Conservation (phyloP, 2,113 vertebrate genomes). For the Erythrocercus mccallii region DNA sequence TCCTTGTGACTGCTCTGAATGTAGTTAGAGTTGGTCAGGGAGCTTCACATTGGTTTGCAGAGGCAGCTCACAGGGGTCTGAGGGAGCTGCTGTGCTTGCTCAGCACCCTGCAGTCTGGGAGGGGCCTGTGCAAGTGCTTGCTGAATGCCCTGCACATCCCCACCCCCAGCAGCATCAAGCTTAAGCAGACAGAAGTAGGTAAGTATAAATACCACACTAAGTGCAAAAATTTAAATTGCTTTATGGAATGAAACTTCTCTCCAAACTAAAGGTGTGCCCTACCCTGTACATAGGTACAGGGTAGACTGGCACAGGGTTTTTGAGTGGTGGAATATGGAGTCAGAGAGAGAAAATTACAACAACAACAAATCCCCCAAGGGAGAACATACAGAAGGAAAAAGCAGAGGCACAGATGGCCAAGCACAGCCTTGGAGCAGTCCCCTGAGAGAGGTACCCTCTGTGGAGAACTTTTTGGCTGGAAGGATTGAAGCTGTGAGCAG, state of each 20-base stretch:
- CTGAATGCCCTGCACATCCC: not conserved
- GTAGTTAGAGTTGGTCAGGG: not conserved
- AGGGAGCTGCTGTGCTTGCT: not conserved
- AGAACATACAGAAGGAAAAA: not conserved
- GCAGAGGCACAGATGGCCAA: not conserved
- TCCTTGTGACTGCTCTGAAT: not conserved
- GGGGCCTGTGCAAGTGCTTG: not conserved
- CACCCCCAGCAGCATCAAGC: not conserved
- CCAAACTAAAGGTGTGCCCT: not conserved
- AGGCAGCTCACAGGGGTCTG: not conserved
- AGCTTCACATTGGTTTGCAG: fast-evolving
- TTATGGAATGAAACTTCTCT: not conserved
- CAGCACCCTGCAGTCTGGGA: not conserved
- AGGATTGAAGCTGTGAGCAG: not conserved
- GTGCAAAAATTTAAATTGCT: not conserved
- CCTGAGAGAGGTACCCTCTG: not conserved
- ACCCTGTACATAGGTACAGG: no score
- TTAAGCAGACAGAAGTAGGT: not conserved
- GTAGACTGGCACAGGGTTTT: not conserved
- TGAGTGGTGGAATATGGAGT: not conserved
- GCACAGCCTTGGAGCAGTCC: not conserved
- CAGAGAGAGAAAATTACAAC: not conserved
- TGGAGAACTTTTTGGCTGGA: not conserved
- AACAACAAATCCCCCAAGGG: not conserved
- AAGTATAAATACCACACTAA: not conserved